These are phyloP conservation scores for Opisthocomus hoazin DNA, from an alignment of 2,113 vertebrate genomes.

Conservation along the genomic window DNA sequence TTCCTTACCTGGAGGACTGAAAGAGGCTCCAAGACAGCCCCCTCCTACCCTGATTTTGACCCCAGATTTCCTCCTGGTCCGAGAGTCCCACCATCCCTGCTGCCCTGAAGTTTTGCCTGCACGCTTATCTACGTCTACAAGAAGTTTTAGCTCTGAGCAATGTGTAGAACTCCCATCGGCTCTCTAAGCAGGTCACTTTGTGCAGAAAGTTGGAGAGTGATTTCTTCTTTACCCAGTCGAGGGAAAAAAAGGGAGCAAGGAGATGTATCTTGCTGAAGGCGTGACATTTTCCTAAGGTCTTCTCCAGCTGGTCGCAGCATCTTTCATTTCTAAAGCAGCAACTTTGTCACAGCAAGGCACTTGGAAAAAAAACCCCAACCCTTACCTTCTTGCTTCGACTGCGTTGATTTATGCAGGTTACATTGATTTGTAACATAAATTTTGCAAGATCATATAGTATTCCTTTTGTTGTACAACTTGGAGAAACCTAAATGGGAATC, in stretches of 20 bases:
- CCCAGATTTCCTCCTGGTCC: background rate
- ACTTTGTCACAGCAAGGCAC: background rate
- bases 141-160: background rate
- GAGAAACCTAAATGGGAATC: background rate
- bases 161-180: background rate
- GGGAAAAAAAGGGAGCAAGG: background rate
- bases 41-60: background rate
- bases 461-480: constrained; percentile 46
- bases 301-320: background rate
- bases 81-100: background rate
- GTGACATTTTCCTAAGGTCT: background rate
- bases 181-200: background rate
- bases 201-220: background rate
- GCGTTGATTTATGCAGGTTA: constrained; percentile 40
- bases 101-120: background rate
- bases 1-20: background rate
- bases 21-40: background rate
- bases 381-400: background rate
- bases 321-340: background rate
- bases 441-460: constrained; percentile 39
- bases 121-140: accelerated
- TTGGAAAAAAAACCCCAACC: background rate
- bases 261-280: background rate
- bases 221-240: background rate
- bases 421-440: constrained; percentile 37